A percentile compares a stretch with the other conserved stretches of the same genome.
phyloP scores from a whole-genome alignment of 2,113 vertebrate species.

The Apeltes quadracus region DNA sequence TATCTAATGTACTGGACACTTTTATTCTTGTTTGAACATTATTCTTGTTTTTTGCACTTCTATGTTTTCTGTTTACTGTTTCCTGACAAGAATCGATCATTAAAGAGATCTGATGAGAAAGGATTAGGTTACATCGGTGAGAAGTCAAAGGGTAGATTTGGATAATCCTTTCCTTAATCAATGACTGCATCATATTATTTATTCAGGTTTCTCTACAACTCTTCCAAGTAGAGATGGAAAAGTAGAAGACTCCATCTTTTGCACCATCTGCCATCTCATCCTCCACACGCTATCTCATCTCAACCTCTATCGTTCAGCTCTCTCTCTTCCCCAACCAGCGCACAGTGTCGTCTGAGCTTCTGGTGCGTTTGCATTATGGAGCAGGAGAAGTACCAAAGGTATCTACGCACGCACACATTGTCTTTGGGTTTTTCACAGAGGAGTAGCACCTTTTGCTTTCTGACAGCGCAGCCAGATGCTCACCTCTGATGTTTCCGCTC shows the following conservation, averaged over 20 bases:
- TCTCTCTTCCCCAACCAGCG: slow-evolving; percentile 34
- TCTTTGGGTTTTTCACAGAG: neutral
- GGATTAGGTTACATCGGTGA: slow-evolving; percentile 10
- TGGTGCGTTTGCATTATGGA: slow-evolving; percentile 21
- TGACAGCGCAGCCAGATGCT: slow-evolving; percentile 24
- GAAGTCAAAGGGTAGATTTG: neutral
- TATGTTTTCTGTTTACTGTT: too few relatives aligned
- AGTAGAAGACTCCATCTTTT: slow-evolving; percentile 30
- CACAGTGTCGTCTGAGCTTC: slow-evolving; percentile 23
- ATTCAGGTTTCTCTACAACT: slow-evolving; percentile 8
- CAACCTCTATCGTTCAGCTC: slow-evolving; percentile 40
- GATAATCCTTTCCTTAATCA: slow-evolving; percentile 46
- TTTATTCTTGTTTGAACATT: too few relatives aligned
- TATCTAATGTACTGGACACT: too few relatives aligned
- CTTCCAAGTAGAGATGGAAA: slow-evolving; percentile 13
- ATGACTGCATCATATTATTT: slow-evolving; percentile 22
- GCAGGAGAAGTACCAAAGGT: neutral
- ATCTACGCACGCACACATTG: neutral
- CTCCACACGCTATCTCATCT: slow-evolving; percentile 26
- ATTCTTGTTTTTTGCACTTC: too few relatives aligned
- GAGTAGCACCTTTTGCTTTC: slow-evolving; percentile 15
- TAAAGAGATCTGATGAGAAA: neutral
- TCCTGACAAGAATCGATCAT: too few relatives aligned
- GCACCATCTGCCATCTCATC: slow-evolving; percentile 42
- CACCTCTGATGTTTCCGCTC: slow-evolving; percentile 6